Evolutionary conservation across 2,113 vertebrate species (phyloP).

Genomic region (Anarrhichthys ocellatus): DNA sequence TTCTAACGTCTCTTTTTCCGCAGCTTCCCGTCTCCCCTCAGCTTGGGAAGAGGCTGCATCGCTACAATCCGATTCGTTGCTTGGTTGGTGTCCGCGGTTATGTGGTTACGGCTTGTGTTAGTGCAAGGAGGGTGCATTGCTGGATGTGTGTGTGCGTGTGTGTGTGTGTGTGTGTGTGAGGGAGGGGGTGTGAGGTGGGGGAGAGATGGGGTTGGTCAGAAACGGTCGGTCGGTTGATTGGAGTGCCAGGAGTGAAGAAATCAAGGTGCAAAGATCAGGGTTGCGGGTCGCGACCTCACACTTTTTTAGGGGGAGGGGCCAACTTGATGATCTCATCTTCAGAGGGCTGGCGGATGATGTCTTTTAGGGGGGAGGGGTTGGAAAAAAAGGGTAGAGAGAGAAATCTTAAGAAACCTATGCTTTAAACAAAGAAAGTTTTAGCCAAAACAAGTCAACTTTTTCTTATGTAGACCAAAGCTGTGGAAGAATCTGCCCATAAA

Average conservation of each 20-base stretch:
- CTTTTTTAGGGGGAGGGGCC: slow-evolving; percentile 94
- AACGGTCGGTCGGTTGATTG: slow-evolving; percentile 55
- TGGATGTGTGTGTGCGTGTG: slow-evolving; percentile 19
- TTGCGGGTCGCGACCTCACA: slow-evolving; percentile 78
- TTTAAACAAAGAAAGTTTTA: not conserved
- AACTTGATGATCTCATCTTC: slow-evolving; percentile 97
- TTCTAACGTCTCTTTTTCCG: slow-evolving; percentile 38
- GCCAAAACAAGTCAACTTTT: not conserved
- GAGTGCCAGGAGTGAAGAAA: slow-evolving; percentile 70
- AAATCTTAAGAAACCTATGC: not conserved
- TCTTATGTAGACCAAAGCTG: not conserved
- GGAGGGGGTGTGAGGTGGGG: not conserved
- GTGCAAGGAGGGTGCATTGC: slow-evolving; percentile 28
- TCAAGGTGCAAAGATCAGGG: slow-evolving; percentile 71
- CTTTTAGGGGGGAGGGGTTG: slow-evolving; percentile 66
- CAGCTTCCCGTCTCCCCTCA: slow-evolving; percentile 27
- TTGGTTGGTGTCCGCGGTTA: slow-evolving; percentile 45
- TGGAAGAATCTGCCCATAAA: not conserved
- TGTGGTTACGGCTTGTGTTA: slow-evolving; percentile 36
- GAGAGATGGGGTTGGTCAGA: slow-evolving; percentile 30
- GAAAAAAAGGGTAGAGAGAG: not conserved
- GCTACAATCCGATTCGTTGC: slow-evolving; percentile 74
- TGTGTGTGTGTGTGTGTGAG: slow-evolving; percentile 19
- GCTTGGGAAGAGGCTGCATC: slow-evolving; percentile 42
- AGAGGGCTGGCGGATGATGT: slow-evolving; percentile 95